Evolutionary conservation across 2,888 invertebrate genomes (phyloP).

Genomic region (Netelia inedita): DNA sequence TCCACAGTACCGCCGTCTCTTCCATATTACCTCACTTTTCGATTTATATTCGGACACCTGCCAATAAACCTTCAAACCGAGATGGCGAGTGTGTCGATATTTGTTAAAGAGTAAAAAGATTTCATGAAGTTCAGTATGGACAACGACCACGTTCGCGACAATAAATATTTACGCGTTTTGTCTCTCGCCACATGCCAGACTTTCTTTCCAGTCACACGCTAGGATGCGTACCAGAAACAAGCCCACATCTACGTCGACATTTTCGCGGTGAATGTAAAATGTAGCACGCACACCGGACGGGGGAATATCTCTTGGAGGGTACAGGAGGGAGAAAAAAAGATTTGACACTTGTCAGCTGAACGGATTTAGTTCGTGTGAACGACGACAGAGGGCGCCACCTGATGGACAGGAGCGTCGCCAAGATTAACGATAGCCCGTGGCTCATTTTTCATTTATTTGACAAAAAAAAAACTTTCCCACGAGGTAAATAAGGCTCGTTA

Average conservation of each 20-base stretch:
- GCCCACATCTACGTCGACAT: slow-evolving; percentile 61
- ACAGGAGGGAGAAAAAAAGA: slow-evolving; percentile 10
- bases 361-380: slow-evolving; percentile 14
- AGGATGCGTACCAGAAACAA: not conserved
- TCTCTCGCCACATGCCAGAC: slow-evolving; percentile 4
- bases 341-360: slow-evolving; percentile 68
- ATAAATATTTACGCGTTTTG: slow-evolving; percentile 3
- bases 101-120: not conserved
- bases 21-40: slow-evolving; percentile 88
- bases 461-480: not conserved
- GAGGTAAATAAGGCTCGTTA: not conserved
- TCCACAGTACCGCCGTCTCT: slow-evolving; percentile 92
- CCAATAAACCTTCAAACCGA: not conserved
- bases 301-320: slow-evolving; percentile 3
- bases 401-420: not conserved
- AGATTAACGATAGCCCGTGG: not conserved
- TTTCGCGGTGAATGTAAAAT: slow-evolving; percentile 58
- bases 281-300: slow-evolving; percentile 21
- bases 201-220: not conserved
- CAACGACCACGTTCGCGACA: not conserved
- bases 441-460: not conserved
- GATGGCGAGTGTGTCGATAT: not conserved
- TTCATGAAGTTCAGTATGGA: not conserved
- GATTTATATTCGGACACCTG: slow-evolving; percentile 5
- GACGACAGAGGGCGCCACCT: not conserved